These are phyloP conservation scores for Melinopterus prodromus DNA, from an alignment of 2,888 invertebrate species.

Conservation along the genomic window DNA sequence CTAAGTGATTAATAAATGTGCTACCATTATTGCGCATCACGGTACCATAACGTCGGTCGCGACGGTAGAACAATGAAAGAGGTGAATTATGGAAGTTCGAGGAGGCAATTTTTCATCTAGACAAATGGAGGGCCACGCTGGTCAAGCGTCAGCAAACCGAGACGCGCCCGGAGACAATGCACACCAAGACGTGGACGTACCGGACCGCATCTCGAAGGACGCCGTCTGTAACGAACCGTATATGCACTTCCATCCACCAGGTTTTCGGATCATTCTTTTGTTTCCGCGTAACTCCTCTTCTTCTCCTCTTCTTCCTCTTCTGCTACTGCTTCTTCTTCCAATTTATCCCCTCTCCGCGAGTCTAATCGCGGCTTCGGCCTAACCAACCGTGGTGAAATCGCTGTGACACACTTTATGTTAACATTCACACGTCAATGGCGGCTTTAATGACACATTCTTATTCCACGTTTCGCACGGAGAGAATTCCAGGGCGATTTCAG, in stretches of 20 bases:
- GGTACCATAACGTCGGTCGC: conserved; percentile 5
- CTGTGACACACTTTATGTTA: conserved; percentile 47
- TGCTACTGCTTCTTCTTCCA: background rate
- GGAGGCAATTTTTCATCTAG: conserved; percentile 23
- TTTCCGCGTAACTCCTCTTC: background rate
- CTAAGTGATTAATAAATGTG: conserved; percentile 23
- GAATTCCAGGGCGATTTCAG: conserved; percentile 42
- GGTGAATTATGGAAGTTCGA: conserved; percentile 22
- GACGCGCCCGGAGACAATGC: conserved; percentile 22
- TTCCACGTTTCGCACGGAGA: conserved; percentile 54
- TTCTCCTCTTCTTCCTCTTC: background rate
- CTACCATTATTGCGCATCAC: conserved; percentile 14
- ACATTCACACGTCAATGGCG: conserved; percentile 54
- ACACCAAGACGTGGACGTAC: conserved; percentile 15
- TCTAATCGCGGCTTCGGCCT: conserved; percentile 6
- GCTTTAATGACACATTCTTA: conserved; percentile 57
- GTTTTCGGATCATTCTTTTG: conserved; percentile 15
- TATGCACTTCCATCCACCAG: conserved; percentile 10
- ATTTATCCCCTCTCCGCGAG: background rate
- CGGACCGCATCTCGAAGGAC: conserved; percentile 24
- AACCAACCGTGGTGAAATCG: conserved; percentile 38
- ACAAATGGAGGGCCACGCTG: conserved; percentile 20
- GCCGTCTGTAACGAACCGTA: conserved; percentile 18
- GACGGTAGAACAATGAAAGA: conserved; percentile 17
- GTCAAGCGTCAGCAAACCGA: conserved; percentile 22